Base-by-base conservation (phyloP, 1,140 invertebrate species). In the Ostrea edulis region DNA sequence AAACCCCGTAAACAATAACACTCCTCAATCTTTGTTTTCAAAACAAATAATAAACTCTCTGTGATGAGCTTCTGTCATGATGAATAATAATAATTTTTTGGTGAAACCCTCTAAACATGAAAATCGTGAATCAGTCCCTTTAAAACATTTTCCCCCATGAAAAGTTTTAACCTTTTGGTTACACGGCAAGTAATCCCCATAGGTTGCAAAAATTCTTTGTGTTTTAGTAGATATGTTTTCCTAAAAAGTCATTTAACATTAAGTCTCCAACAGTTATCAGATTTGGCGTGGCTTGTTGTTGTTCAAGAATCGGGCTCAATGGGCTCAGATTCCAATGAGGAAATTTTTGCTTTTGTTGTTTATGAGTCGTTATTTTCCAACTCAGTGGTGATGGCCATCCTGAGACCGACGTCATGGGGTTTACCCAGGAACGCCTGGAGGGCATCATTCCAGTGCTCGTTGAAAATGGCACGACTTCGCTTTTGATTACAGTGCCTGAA, bases 221-320 rank as follows among this genome's bases (percentile, higher is more conserved):
- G 35, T 44, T 44, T 77, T 4, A 77, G 35, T 77, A 77, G 12
- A 77, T 77, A 77, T 77, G 68, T 9, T 29, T 77, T 77, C 68
- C 68, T 35, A 77, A 29, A 0, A 25, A 35, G 29, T 77, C 68
- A 25, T 77, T 77, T 35, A 77, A 35, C 68, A 77, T 35, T 77
- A 77, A 35, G 29, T 77, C 68, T 77, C 68, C 25, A 17, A 77
- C 29, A 35, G 68, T 77, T 8, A 77, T 14, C 29, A 77, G 68
- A 35, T 77, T 77, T 29, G 68, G 11, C 2, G 22, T 12, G 29
- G 8, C 9, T 29, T 35, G 22, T 25, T 9, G 68, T 29, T 25
- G 68, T 0, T 29, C 25, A 0, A 77, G 7, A 25, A 11, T 29
- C 14, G 68, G 25, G 14, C 68, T 35, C 14, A 77, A 12, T 35